phyloP scores from a whole-genome alignment of 1,140 invertebrate species.

The Bacillus rossius region DNA sequence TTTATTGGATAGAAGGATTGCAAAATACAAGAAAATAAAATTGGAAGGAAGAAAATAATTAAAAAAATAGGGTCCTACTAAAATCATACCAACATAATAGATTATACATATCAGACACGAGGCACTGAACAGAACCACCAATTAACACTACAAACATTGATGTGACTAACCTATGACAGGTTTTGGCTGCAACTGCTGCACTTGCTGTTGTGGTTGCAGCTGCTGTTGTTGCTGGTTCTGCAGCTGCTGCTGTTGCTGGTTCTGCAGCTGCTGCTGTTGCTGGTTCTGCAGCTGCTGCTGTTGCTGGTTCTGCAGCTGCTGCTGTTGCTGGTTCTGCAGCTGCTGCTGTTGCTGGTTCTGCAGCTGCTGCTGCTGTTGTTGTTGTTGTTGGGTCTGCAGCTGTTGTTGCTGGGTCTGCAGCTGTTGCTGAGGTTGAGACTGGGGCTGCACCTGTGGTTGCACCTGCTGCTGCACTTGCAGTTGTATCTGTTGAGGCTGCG shows the following conservation, averaged over 20 bases:
- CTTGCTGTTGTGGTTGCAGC: conserved; percentile 25
- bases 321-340: conserved; percentile 32
- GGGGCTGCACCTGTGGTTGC: conserved; percentile 12
- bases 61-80: too few species aligned
- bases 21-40: too few species aligned
- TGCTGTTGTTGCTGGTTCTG: conserved; percentile 18
- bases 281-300: conserved; percentile 38
- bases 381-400: conserved; percentile 35
- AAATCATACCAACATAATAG: too few species aligned
- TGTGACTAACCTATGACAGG: conserved; percentile 47
- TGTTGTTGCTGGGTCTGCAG: conserved; percentile 18
- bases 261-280: conserved; percentile 34
- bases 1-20: too few species aligned
- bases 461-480: background rate
- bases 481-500: conserved; percentile 2
- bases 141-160: too few species aligned
- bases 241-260: conserved; percentile 14
- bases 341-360: conserved; percentile 11
- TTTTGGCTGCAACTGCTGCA: conserved; percentile 43
- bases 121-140: too few species aligned
- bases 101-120: too few species aligned
- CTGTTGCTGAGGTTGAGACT: background rate
- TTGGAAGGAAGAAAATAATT: too few species aligned
- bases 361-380: conserved; percentile 32
- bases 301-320: conserved; percentile 41